A percentile compares a stretch with the other conserved stretches of the same genome.
Conservation (phyloP, 2,797 vertebrate genomes). For the Microcaecilia unicolor region DNA sequence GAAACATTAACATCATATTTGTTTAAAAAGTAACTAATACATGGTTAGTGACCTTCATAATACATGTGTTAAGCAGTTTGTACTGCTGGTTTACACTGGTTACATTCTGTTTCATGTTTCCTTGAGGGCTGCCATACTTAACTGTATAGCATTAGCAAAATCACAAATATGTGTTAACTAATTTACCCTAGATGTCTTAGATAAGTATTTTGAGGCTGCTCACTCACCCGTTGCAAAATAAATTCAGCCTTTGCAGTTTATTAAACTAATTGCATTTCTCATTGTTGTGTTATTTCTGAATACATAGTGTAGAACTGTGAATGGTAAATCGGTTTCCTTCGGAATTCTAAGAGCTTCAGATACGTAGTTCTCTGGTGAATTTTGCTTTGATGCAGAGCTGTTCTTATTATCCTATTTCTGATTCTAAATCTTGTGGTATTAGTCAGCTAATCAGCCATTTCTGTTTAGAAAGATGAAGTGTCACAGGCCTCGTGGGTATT, state of each 20-base stretch:
- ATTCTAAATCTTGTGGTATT: too few species aligned
- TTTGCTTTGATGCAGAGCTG: too few species aligned
- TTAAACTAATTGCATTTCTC: slow-evolving; percentile 16
- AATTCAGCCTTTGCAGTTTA: too few species aligned
- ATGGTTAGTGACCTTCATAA: slow-evolving; percentile 55
- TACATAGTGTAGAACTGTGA: slow-evolving; percentile 1
- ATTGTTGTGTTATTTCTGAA: slow-evolving; percentile 2
- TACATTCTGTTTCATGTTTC: slow-evolving; percentile 34
- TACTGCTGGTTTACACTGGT: slow-evolving; percentile 47
- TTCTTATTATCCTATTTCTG: too few species aligned
- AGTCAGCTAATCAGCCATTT: too few species aligned
- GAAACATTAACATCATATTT: slow-evolving; percentile 63
- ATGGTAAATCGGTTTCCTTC: too few species aligned
- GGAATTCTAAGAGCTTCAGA: too few species aligned
- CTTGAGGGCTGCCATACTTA: slow-evolving; percentile 30
- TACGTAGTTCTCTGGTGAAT: too few species aligned
- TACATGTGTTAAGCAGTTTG: slow-evolving; percentile 47
- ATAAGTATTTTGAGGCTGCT: slow-evolving; percentile 11
- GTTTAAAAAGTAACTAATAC: slow-evolving; percentile 76
- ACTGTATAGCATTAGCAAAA: slow-evolving; percentile 16
- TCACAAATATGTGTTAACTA: slow-evolving; percentile 46
- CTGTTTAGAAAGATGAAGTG: too few species aligned
- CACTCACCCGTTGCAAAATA: too few species aligned
- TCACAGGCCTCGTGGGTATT: too few species aligned
- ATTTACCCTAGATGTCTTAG: slow-evolving; percentile 41